Conservation (phyloP, 2,888 invertebrate genomes). For the Gryllus longicercus region DNA sequence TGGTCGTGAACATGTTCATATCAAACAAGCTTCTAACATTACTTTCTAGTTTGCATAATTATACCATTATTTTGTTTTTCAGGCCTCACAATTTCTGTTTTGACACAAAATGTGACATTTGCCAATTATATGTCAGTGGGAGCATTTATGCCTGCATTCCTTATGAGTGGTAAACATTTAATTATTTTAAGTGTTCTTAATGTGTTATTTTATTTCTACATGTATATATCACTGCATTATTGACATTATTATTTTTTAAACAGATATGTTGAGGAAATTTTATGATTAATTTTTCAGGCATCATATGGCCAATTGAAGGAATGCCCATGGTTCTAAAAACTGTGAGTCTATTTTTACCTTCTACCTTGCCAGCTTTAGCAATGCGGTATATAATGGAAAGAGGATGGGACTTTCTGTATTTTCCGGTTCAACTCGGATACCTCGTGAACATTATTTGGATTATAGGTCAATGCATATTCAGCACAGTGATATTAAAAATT, state of each 20-base stretch:
- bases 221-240: background rate
- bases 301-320: constrained; percentile 68
- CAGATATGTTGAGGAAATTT: constrained; percentile 20
- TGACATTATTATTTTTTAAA: constrained; percentile 26
- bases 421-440: constrained; percentile 71
- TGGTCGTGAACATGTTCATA: no score
- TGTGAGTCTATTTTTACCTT: constrained; percentile 67
- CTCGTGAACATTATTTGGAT: constrained; percentile 66
- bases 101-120: constrained; percentile 72
- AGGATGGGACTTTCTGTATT: constrained; percentile 65
- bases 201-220: background rate
- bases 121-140: constrained; percentile 84
- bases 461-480: constrained; percentile 37
- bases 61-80: constrained; percentile 34
- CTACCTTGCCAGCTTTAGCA: constrained; percentile 74
- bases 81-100: constrained; percentile 78
- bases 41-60: background rate
- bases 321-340: constrained; percentile 58
- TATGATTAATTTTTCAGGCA: constrained; percentile 48
- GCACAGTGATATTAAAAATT: constrained; percentile 21
- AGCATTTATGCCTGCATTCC: constrained; percentile 83
- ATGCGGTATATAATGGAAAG: constrained; percentile 72
- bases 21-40: no score
- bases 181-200: background rate
- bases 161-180: constrained; percentile 71